Percentiles rank a stretch among this genome's conserved stretches.
Evolutionary conservation across 2,888 invertebrate genomes (phyloP).

Genomic region (Nebria brevicollis): DNA sequence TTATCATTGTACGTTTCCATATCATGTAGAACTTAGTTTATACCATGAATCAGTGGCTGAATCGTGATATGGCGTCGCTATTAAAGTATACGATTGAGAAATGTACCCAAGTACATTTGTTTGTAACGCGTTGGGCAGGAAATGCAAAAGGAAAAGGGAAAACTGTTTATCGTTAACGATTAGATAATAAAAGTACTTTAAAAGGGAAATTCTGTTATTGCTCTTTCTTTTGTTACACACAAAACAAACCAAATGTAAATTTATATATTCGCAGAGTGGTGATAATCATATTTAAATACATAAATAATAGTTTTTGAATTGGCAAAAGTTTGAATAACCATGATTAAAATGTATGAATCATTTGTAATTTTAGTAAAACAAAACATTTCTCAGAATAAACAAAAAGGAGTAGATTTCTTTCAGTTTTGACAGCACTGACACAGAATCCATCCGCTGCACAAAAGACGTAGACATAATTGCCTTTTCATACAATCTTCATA

Average conservation of each 20-base stretch:
- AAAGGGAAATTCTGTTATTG: neutral
- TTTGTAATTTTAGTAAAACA: no score
- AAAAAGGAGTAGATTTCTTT: neutral
- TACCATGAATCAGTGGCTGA: constrained; percentile 21
- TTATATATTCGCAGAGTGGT: no score
- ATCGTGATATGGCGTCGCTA: constrained; percentile 38
- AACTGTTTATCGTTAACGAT: neutral
- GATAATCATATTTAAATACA: no score
- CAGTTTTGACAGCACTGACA: neutral
- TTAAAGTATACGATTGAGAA: constrained; percentile 18
- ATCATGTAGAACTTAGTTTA: constrained; percentile 3
- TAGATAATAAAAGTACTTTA: neutral
- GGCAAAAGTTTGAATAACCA: no score
- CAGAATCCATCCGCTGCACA: neutral
- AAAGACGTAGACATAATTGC: neutral
- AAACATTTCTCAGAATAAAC: no score
- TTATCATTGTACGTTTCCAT: constrained; percentile 6
- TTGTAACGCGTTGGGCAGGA: neutral
- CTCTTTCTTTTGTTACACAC: neutral
- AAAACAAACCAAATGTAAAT: neutral
- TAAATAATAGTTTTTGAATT: no score
- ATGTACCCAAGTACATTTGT: neutral
- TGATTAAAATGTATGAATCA: no score
- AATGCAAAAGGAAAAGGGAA: neutral
- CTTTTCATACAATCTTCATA: neutral